A percentile compares a stretch with the other conserved stretches of the same genome.
These are phyloP conservation scores for Panulirus ornatus DNA, from an alignment of 1,140 invertebrate species.

Conservation along the genomic window DNA sequence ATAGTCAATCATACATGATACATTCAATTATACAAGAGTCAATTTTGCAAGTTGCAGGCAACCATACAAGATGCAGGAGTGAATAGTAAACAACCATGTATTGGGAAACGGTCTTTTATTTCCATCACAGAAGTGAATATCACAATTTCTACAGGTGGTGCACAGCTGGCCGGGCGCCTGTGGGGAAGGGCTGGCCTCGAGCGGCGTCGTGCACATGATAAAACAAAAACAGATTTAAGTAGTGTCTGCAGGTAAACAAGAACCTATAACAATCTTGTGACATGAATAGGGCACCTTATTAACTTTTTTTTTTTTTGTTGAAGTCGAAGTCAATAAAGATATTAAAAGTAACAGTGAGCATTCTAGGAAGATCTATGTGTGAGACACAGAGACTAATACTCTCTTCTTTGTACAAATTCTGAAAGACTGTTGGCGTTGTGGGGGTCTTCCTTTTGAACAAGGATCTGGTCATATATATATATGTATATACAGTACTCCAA, in stretches of 20 bases:
- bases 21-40: background rate
- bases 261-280: slow-evolving; percentile 36
- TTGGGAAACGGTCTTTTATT: slow-evolving; percentile 48
- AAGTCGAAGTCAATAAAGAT: background rate
- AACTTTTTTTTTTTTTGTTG: no score
- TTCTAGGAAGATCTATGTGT: background rate
- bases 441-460: slow-evolving; percentile 21
- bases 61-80: background rate
- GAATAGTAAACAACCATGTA: background rate
- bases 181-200: background rate
- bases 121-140: slow-evolving; percentile 57
- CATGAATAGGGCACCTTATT: slow-evolving; percentile 43
- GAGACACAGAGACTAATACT: background rate
- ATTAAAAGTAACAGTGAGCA: background rate
- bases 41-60: background rate
- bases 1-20: background rate
- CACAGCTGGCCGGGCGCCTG: background rate
- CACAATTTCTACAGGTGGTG: slow-evolving; percentile 32
- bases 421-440: slow-evolving; percentile 33
- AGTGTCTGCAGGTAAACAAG: background rate
- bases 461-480: slow-evolving; percentile 3
- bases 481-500: background rate
- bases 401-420: slow-evolving; percentile 46
- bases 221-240: background rate
- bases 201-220: background rate